These are phyloP conservation scores for Choloepus didactylus DNA, from an alignment of 2,797 vertebrate genomes.

Conservation along the genomic window DNA sequence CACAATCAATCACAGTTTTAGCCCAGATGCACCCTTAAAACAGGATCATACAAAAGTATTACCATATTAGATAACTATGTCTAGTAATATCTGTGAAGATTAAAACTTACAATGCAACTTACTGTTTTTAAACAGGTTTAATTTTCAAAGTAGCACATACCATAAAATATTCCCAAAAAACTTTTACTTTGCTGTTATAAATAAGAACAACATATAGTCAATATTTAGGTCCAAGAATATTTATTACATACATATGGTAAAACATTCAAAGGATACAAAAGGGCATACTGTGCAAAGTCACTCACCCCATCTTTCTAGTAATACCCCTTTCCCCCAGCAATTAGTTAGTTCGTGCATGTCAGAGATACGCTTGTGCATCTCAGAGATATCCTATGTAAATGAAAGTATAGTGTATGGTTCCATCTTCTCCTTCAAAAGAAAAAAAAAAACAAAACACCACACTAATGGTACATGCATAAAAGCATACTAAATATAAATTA, in stretches of 20 bases:
- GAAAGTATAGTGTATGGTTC: conserved; percentile 35
- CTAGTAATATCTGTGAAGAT: neutral
- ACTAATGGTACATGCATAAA: conserved; percentile 21
- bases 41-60: neutral
- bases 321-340: neutral
- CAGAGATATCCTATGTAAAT: neutral
- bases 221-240: conserved; percentile 5
- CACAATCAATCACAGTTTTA: conserved; percentile 23
- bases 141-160: conserved; percentile 51
- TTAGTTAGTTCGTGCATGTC: neutral
- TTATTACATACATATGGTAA: neutral
- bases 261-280: neutral
- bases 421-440: neutral
- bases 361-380: neutral
- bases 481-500: conserved; percentile 2
- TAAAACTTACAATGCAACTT: neutral
- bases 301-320: neutral
- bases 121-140: conserved; percentile 23
- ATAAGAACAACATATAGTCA: conserved; percentile 11
- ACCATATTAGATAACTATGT: neutral
- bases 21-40: neutral
- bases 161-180: conserved; percentile 57
- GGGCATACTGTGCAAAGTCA: conserved; percentile 1
- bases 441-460: neutral
- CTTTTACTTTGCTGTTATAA: conserved; percentile 35